Conservation (phyloP, 2,888 invertebrate genomes). For the Drosophila formosana region DNA sequence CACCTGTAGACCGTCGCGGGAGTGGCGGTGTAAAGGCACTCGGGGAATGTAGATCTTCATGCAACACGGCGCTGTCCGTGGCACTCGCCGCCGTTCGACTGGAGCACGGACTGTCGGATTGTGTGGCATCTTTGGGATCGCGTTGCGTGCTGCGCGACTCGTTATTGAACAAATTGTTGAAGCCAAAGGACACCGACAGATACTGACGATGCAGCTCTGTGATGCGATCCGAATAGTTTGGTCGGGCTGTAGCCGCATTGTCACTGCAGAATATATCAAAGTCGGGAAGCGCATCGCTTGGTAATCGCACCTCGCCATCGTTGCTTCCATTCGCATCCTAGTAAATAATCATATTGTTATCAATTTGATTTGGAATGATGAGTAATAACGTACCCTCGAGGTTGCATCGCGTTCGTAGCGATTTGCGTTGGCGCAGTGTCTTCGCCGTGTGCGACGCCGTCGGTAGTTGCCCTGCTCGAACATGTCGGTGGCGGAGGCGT, state of each 20-base stretch:
- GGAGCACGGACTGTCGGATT: constrained; percentile 55
- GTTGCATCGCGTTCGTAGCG: constrained; percentile 68
- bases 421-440: constrained; percentile 80
- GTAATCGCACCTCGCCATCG: constrained; percentile 56
- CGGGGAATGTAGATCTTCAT: constrained; percentile 74
- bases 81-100: constrained; percentile 45
- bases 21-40: constrained; percentile 78
- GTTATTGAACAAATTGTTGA: constrained; percentile 82
- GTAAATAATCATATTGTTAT: constrained; percentile 2
- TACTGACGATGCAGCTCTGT: constrained; percentile 85
- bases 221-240: constrained; percentile 84
- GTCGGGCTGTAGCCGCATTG: constrained; percentile 45
- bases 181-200: constrained; percentile 83
- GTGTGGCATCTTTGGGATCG: constrained; percentile 32
- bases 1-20: constrained; percentile 35
- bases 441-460: constrained; percentile 88
- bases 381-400: constrained; percentile 50
- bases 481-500: constrained; percentile 93
- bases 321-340: constrained; percentile 60
- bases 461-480: constrained; percentile 95
- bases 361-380: not conserved
- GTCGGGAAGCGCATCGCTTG: constrained; percentile 55
- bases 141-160: constrained; percentile 32
- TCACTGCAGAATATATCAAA: constrained; percentile 70
- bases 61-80: constrained; percentile 50